phyloP scores from a whole-genome alignment of 2,888 invertebrate species.

The Pyrgus malvae region DNA sequence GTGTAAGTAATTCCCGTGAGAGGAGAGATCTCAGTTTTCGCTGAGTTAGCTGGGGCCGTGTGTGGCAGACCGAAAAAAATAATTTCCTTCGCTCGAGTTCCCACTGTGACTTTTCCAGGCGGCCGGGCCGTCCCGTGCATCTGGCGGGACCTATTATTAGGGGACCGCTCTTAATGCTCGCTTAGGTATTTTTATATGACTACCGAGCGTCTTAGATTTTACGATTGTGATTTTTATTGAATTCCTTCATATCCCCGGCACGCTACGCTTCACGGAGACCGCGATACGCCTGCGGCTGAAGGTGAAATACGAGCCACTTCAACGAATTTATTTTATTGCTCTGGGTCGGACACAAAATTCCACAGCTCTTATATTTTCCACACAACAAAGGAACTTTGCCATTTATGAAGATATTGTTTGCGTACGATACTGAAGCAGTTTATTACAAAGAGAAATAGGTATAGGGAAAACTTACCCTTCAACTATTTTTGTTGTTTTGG shows the following conservation, averaged over 20 bases:
- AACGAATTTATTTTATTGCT: slow-evolving; percentile 74
- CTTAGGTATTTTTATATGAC: slow-evolving; percentile 80
- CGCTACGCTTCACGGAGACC: slow-evolving; percentile 49
- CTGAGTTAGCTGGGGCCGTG: slow-evolving; percentile 77
- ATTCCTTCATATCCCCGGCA: slow-evolving; percentile 50
- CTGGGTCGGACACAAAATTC: slow-evolving; percentile 54
- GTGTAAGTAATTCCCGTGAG: slow-evolving; percentile 57
- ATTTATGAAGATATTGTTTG: slow-evolving; percentile 3
- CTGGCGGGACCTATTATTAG: slow-evolving; percentile 80
- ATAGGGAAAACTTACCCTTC: too few relatives aligned
- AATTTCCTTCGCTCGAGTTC: slow-evolving; percentile 77
- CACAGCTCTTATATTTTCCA: slow-evolving; percentile 53
- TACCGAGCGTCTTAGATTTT: slow-evolving; percentile 70
- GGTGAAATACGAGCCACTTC: slow-evolving; percentile 76
- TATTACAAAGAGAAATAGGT: not conserved
- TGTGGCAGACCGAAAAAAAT: slow-evolving; percentile 81
- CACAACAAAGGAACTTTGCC: slow-evolving; percentile 35
- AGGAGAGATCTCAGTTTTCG: slow-evolving; percentile 64
- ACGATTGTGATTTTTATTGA: slow-evolving; percentile 81
- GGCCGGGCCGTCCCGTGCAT: slow-evolving; percentile 72
- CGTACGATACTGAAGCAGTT: not conserved
- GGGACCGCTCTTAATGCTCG: slow-evolving; percentile 78
- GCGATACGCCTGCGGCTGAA: slow-evolving; percentile 63
- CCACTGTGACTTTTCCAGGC: slow-evolving; percentile 78
- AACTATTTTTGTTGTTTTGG: too few relatives aligned